Base-by-base conservation (phyloP, 2,797 vertebrate genomes). In the Mergus octosetaceus region DNA sequence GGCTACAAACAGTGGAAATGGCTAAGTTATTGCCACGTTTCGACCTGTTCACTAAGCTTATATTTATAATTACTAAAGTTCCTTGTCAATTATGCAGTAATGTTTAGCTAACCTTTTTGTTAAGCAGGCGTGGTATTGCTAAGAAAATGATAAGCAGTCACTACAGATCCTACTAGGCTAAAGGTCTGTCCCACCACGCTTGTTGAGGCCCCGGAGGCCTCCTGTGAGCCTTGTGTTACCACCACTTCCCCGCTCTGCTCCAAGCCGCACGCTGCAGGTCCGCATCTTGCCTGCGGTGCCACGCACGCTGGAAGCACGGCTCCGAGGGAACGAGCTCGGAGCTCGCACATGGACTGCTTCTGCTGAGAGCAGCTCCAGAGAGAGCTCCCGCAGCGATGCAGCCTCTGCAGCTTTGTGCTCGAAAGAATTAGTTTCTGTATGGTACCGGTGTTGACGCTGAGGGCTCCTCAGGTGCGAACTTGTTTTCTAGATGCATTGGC, bases 71-170 rank as follows among this genome's bases (percentile, higher is more conserved):
- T 56, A n/a, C 69, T 25, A 32, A 16, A 7, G 18, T 41, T 64
- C 28, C 57, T 25, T 54, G 25, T n/a, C 45, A 75, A n/a, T 16
- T 39, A 8, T 28, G 15, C n/a, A 39, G 49, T 39, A 20, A 11
- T 3, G 7, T 14, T 66, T 28, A 25, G 34, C 15, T 49, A 27
- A 39, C 24, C 2, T 45, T 73, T 73, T 28, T 64, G 57, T 47
- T 15, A 5, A 16, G 25, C 7, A 6, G 2, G 6, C 5, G 0
- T 11, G 28, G 38, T 45, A 15, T 65, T 51, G 47, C 32, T 16
- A 15, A 19, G 60, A 18, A 66, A 30, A 43, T 11, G 22, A 28
- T 25, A 66, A 32, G 64, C 34, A 4, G 28, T 38, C 51, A 16
- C 32, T 54, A 71, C 16, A 16, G 36, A 54, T 54, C 51, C 49